These are phyloP conservation scores for Amiota minor DNA, from an alignment of 2,888 invertebrate species.

Conservation along the genomic window DNA sequence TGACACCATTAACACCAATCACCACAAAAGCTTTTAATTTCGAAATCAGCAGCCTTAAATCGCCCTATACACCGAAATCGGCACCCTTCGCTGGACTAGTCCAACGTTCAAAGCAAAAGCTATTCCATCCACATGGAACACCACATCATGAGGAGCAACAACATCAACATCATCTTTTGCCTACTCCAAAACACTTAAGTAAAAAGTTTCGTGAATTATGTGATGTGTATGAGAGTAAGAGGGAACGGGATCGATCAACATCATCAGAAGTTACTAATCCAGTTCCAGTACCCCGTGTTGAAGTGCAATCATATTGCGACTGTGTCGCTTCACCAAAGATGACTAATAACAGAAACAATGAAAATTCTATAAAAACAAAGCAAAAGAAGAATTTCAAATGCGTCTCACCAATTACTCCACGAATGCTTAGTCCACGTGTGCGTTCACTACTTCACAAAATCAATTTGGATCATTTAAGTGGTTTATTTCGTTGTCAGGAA, in stretches of 20 bases:
- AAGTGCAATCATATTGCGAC: conserved; percentile 4
- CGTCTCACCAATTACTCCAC: conserved; percentile 52
- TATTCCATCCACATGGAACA: neutral
- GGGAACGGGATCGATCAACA: neutral
- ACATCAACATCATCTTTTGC: neutral
- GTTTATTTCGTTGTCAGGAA: conserved; percentile 62
- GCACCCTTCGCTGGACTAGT: conserved; percentile 16
- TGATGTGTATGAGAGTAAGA: conserved; percentile 32
- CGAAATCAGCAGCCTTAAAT: conserved; percentile 37
- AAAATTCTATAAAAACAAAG: neutral
- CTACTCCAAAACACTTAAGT: conserved; percentile 41
- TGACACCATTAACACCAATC: conserved; percentile 59
- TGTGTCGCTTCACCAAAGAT: neutral
- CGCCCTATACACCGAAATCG: conserved; percentile 1
- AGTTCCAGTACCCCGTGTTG: neutral
- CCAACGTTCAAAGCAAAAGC: conserved; percentile 1
- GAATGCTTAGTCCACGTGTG: conserved; percentile 54
- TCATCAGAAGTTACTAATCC: neutral
- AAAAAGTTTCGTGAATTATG: conserved; percentile 44
- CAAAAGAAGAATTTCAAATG: conserved; percentile 38
- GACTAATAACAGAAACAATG: neutral
- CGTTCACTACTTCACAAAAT: conserved; percentile 49
- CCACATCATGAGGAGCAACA: neutral
- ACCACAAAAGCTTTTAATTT: conserved; percentile 52
- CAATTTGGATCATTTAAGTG: conserved; percentile 55